phyloP scores from a whole-genome alignment of 2,797 vertebrate species.

The Sebastes itinus region DNA sequence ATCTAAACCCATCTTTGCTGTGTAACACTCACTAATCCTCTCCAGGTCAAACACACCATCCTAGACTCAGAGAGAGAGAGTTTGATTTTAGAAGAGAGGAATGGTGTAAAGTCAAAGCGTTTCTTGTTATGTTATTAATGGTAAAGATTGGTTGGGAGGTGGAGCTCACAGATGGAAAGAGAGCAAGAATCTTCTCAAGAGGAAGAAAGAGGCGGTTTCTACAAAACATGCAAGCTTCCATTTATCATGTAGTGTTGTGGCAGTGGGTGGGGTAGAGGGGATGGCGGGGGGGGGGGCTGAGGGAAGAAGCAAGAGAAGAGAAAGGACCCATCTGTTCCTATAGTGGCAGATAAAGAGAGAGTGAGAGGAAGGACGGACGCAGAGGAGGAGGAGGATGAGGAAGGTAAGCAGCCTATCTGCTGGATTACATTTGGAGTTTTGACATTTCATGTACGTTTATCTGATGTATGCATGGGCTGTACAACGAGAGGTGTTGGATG shows the following conservation, averaged over 20 bases:
- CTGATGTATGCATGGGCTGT: background rate
- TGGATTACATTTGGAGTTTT: background rate
- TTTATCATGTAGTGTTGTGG: constrained; percentile 11
- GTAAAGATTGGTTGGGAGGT: background rate
- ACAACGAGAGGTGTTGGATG: background rate
- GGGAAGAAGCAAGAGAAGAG: constrained; percentile 38
- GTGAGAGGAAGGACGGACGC: background rate
- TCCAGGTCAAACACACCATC: constrained; percentile 19
- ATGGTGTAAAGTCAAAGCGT: background rate
- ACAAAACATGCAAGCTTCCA: background rate
- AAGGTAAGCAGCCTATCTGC: constrained; percentile 48
- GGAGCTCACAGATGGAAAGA: background rate
- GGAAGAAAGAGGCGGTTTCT: background rate
- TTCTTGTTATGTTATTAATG: no score
- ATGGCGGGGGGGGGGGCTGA: background rate
- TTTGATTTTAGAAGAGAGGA: background rate
- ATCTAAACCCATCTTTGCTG: constrained; percentile 30
- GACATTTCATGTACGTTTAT: background rate
- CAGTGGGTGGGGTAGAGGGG: constrained; percentile 7
- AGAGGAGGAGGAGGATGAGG: constrained; percentile 15
- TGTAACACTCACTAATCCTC: constrained; percentile 56
- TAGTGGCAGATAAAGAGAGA: constrained; percentile 19
- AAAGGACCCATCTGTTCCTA: constrained; percentile 75
- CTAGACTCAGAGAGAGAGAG: constrained; percentile 8
- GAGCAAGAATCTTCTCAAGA: background rate